A percentile compares a stretch with the other conserved stretches of the same genome.
Evolutionary conservation across 2,888 invertebrate genomes (phyloP).

Genomic region (Cosmia pyralina): DNA sequence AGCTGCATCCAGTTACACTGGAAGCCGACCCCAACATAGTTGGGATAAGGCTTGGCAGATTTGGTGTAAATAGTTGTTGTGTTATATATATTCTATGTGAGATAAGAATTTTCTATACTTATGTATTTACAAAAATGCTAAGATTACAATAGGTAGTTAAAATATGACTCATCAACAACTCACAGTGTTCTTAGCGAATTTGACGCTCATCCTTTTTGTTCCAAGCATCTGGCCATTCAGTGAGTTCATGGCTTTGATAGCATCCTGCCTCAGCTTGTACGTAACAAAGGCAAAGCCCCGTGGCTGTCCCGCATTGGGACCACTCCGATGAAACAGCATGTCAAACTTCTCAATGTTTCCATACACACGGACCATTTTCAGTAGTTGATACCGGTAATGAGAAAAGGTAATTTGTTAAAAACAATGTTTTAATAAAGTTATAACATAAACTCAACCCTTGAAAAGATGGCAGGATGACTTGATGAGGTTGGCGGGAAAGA

Average conservation of each 20-base stretch:
- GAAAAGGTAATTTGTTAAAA: slow-evolving; percentile 81
- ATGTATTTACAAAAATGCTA: too few relatives aligned
- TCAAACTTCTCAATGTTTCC: slow-evolving; percentile 98
- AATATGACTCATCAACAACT: slow-evolving; percentile 52
- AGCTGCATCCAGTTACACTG: too few relatives aligned
- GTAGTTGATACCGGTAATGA: slow-evolving; percentile 97
- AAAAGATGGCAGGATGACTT: too few relatives aligned
- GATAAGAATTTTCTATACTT: too few relatives aligned
- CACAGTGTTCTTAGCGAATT: slow-evolving; percentile 94
- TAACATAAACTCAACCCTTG: not conserved
- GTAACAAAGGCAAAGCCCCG: slow-evolving; percentile 98
- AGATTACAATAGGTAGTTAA: too few relatives aligned
- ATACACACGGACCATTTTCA: slow-evolving; percentile 98
- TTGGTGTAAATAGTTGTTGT: too few relatives aligned
- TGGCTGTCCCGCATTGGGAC: slow-evolving; percentile 96
- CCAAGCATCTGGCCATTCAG: slow-evolving; percentile 94
- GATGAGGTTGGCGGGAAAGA: too few relatives aligned
- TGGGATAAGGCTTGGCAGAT: too few relatives aligned
- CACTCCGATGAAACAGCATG: slow-evolving; percentile 97
- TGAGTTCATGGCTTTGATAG: slow-evolving; percentile 92
- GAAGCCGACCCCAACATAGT: too few relatives aligned
- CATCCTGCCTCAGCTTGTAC: slow-evolving; percentile 92
- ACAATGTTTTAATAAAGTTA: slow-evolving; percentile 23
- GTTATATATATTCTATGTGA: too few relatives aligned
- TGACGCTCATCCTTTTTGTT: slow-evolving; percentile 93